Conservation (phyloP, 2,888 invertebrate genomes). For the Eupithecia subumbrata region DNA sequence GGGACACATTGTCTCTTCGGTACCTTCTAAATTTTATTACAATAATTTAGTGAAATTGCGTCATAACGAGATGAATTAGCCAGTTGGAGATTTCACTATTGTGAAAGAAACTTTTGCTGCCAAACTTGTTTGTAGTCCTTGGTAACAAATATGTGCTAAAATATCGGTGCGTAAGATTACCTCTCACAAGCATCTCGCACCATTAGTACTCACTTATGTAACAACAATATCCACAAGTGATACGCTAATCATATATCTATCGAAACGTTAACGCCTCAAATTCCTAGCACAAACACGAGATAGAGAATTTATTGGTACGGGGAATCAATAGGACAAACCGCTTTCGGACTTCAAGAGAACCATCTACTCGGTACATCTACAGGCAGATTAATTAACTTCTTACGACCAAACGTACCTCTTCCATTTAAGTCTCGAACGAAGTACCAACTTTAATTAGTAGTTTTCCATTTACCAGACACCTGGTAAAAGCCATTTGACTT, state of each 20-base stretch:
- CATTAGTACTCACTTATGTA: slow-evolving; percentile 72
- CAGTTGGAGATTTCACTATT: slow-evolving; percentile 49
- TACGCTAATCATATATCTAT: slow-evolving; percentile 74
- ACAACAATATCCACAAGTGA: slow-evolving; percentile 72
- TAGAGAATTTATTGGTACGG: slow-evolving; percentile 69
- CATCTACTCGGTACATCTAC: slow-evolving; percentile 69
- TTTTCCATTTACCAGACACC: slow-evolving; percentile 78
- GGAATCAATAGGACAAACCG: slow-evolving; percentile 76
- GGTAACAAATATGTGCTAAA: slow-evolving; percentile 72
- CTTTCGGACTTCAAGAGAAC: slow-evolving; percentile 75
- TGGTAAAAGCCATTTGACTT: slow-evolving; percentile 76
- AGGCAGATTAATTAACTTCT: slow-evolving; percentile 78
- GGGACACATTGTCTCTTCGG: slow-evolving; percentile 73
- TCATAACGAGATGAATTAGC: slow-evolving; percentile 56
- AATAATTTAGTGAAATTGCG: slow-evolving; percentile 66
- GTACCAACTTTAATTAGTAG: slow-evolving; percentile 77
- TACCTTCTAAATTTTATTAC: slow-evolving; percentile 71
- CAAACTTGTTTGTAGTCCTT: slow-evolving; percentile 57
- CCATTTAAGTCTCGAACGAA: slow-evolving; percentile 71
- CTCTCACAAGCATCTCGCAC: slow-evolving; percentile 58
- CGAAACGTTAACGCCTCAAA: slow-evolving; percentile 75
- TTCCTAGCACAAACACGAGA: slow-evolving; percentile 72
- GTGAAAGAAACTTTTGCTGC: slow-evolving; percentile 39
- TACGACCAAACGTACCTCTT: slow-evolving; percentile 67
- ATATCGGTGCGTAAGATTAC: slow-evolving; percentile 66